Conservation (phyloP, 2,797 vertebrate species). For the Sarcophilus harrisii region DNA sequence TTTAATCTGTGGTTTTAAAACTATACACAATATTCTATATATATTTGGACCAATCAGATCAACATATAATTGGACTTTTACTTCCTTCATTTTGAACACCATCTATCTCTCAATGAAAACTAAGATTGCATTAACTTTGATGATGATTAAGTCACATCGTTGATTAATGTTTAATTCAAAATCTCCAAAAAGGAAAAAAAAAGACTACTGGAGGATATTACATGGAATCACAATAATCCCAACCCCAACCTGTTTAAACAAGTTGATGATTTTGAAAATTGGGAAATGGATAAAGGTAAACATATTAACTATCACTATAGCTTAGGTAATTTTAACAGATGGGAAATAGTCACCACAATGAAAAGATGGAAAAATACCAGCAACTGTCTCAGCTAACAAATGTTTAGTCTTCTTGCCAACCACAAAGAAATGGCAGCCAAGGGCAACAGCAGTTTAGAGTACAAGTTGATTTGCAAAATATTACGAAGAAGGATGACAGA, state of each 20-base stretch:
- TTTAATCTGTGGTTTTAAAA: background rate
- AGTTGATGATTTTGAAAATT: background rate
- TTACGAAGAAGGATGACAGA: background rate
- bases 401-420: background rate
- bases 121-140: background rate
- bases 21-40: background rate
- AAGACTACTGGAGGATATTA: background rate
- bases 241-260: background rate
- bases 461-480: background rate
- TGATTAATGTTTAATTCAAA: background rate
- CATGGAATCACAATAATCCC: background rate
- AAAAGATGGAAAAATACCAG: conserved; percentile 6
- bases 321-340: conserved; percentile 3
- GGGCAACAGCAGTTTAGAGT: conserved; percentile 4
- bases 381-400: background rate
- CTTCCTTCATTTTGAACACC: background rate
- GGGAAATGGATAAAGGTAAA: background rate
- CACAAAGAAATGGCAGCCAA: background rate
- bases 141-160: background rate
- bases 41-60: background rate
- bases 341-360: background rate
- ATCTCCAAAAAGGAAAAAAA: background rate
- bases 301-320: background rate
- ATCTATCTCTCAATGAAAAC: background rate
- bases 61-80: background rate